Evolutionary conservation across 2,888 invertebrate genomes (phyloP), one percentile per base, ranked within the genome.

Genomic region (Trissolcus japonicus): DNA sequence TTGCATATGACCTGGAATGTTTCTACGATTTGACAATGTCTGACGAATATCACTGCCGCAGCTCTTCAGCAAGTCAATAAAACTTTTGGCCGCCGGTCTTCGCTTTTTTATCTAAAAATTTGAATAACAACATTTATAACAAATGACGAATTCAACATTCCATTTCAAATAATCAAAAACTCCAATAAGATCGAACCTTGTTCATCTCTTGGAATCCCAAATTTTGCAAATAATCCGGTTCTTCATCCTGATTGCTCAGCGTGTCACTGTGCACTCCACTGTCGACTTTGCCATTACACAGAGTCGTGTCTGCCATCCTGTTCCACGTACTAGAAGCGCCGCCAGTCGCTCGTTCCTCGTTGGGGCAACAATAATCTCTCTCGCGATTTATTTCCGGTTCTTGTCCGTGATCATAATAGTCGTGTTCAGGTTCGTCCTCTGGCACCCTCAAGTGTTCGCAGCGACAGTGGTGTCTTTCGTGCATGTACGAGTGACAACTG

Each of bases 21-120:
- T 63, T 73, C 41, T 63, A 25, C 16, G 25, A 14, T 72, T 59
- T 43, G 76, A 41, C 2, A 74, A 62, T 40, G 79, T 62, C 14
- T n/a, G 46, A 7, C 76, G 82, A 75, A 85, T 85, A 71, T 86
- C 66, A 6, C 73, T 88, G 53, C 87, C 83, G 35, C 88, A 88
- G 17, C 87, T 84, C 76, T 83, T 85, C 41, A 89, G 63, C 56
- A 89, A 79, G 63, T 88, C 87, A 79, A 86, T 81, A 29, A 88
- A 77, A 25, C 73, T 84, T 80, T 83, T 88, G 1, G 86, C 87
- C n/a, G 82, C 83, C n/a, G 81, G 75, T 74, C 83, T 86, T 77
- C 85, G 82, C 65, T 86, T 86, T 75, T 83, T 84, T 0, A 68
- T 78, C 87, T 88, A 16, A 14, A 46, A 43, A 3, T 4, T n/a